These are phyloP conservation scores for Oscheius sp. DNA, from an alignment of 2,888 invertebrate genomes.

Conservation along the genomic window DNA sequence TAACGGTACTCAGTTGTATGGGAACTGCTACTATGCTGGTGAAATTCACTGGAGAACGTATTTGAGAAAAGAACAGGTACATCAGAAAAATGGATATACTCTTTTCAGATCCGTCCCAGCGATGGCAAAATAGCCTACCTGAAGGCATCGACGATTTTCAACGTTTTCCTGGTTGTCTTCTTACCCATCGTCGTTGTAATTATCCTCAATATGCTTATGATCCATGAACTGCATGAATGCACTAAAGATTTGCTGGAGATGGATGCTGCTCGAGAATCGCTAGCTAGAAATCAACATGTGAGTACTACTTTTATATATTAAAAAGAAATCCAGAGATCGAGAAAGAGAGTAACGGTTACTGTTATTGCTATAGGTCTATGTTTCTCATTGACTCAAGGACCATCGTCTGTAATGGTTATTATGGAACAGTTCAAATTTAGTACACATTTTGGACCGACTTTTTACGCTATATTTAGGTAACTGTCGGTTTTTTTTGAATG, in stretches of 20 bases:
- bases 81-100: not conserved
- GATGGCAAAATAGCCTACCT: constrained; percentile 47
- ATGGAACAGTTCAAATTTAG: constrained; percentile 62
- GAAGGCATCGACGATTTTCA: constrained; percentile 51
- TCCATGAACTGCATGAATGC: constrained; percentile 51
- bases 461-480: constrained; percentile 49
- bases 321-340: constrained; percentile 36
- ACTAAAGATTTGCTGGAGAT: constrained; percentile 18
- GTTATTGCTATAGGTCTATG: constrained; percentile 66
- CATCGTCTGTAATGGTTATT: constrained; percentile 67
- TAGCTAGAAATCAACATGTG: constrained; percentile 44
- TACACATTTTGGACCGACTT: constrained; percentile 36
- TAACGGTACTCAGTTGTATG: constrained; percentile 63
- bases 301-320: not conserved
- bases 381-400: constrained; percentile 68
- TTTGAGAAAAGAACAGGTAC: constrained; percentile 38
- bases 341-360: constrained; percentile 60
- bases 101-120: constrained; percentile 36
- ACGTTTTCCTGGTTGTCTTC: constrained; percentile 58
- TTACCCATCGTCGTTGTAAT: constrained; percentile 64
- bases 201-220: constrained; percentile 61
- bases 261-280: constrained; percentile 42
- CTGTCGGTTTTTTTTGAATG: not conserved
- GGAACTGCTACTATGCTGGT: constrained; percentile 64
- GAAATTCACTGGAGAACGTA: constrained; percentile 44